Evolutionary conservation across 64 coral and sea anemone genomes (phyloP).

Genomic region (Acropora yongei): DNA sequence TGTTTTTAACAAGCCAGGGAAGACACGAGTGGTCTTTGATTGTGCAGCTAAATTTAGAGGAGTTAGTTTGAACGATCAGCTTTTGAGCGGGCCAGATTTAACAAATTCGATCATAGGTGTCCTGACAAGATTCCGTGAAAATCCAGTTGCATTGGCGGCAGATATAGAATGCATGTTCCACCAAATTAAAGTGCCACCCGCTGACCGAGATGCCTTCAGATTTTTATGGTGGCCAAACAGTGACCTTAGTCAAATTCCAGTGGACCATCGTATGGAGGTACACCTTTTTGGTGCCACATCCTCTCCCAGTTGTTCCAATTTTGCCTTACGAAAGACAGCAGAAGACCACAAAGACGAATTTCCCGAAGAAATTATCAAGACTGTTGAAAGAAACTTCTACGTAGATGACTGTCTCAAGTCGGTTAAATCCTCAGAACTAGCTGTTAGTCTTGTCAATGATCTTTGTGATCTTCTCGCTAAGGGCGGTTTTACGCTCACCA

Average conservation of each 20-base stretch:
- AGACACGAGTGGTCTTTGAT: too few relatives aligned
- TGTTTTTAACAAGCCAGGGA: too few relatives aligned
- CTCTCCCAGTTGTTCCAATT: conserved; percentile 28
- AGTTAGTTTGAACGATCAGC: conserved; percentile 43
- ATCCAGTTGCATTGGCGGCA: conserved; percentile 12
- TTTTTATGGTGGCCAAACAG: conserved; percentile 49
- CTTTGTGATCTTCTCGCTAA: too few relatives aligned
- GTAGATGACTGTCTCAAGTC: too few relatives aligned
- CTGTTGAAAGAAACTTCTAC: too few relatives aligned
- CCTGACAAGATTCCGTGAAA: conserved; percentile 11
- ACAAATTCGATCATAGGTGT: conserved; percentile 54
- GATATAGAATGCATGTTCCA: conserved; percentile 64
- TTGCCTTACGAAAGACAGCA: conserved; percentile 17
- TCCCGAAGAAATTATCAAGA: too few relatives aligned
- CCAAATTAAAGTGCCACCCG: conserved; percentile 35
- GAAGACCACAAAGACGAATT: conserved; percentile 3
- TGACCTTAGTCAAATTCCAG: neutral
- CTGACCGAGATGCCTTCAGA: too few relatives aligned
- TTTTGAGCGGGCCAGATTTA: conserved; percentile 58
- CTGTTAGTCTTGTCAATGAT: too few relatives aligned
- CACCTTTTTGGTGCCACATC: conserved; percentile 44
- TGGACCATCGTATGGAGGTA: conserved; percentile 36
- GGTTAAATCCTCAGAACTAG: too few relatives aligned
- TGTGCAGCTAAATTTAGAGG: conserved; percentile 64
- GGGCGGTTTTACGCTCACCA: too few relatives aligned